Evolutionary conservation across 1,140 invertebrate genomes (phyloP).

Genomic region (Pachypsylla venusta): DNA sequence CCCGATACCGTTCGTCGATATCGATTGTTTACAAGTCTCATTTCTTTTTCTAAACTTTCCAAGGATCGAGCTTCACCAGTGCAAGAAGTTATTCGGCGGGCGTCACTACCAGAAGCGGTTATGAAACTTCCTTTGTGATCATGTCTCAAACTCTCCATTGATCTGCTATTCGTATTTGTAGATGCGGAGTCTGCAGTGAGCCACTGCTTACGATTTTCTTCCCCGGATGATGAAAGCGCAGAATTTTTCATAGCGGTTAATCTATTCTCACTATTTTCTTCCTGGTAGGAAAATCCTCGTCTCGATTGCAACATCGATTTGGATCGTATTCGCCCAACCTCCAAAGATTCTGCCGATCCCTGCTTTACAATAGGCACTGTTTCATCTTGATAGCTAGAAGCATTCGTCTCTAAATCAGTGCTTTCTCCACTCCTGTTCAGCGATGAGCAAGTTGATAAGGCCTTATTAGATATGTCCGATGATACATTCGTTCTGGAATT

Average conservation of each 20-base stretch:
- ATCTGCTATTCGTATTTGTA: conserved; percentile 39
- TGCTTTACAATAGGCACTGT: not conserved
- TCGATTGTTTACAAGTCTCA: conserved; percentile 32
- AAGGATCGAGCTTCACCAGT: conserved; percentile 33
- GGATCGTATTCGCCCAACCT: not conserved
- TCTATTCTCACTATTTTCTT: not conserved
- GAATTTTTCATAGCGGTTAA: not conserved
- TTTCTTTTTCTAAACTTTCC: conserved; percentile 39
- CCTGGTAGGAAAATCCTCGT: conserved; percentile 6
- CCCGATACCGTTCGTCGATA: conserved; percentile 40
- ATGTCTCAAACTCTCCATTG: conserved; percentile 42
- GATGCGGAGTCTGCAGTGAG: conserved; percentile 33
- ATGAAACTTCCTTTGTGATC: conserved; percentile 37
- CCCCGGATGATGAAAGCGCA: not conserved
- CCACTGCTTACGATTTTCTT: conserved; percentile 33
- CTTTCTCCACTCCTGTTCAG: not conserved
- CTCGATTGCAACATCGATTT: no score
- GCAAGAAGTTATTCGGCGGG: conserved; percentile 35
- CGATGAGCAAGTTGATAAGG: not conserved
- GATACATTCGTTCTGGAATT: not conserved
- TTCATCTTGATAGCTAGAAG: not conserved
- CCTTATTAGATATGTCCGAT: conserved; percentile 3
- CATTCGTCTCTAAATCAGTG: not conserved
- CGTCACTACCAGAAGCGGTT: conserved; percentile 44
- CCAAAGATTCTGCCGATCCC: not conserved